Evolutionary conservation across 1,140 invertebrate species (phyloP), one percentile per base, ranked within the genome.

Genomic region (Sarcophaga bullata): DNA sequence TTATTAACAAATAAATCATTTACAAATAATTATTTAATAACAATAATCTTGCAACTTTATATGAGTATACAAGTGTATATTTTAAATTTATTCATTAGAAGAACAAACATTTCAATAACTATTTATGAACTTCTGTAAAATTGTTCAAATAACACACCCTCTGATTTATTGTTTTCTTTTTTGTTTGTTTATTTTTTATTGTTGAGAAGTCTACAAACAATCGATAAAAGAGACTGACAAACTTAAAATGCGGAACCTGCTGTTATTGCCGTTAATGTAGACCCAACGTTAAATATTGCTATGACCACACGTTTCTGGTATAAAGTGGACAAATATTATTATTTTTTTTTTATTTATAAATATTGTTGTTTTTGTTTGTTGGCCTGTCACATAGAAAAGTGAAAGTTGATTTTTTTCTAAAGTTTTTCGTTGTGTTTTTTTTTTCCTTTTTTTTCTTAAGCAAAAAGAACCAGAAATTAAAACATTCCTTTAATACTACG

Each of bases 381-480:
- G 25, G 25, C 25, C 4, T 37, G 25, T n/a, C 15, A 62, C 11
- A n/a, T 19, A 19, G 7, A 68, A 68, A 68, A 68, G n/a, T 68
- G 62, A 68, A 68, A 68, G 62, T 68, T 68, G 62, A 19, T 68
- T 68, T 52, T 52, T 37, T 10, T 52, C 8, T 68, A 68, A 37
- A 37, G 25, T 37, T 37, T 37, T 37, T 37, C 62, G 17, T 19
- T n/a, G n/a, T n/a, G n/a, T n/a, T n/a, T n/a, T n/a, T n/a, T n/a
- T n/a, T n/a, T n/a, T n/a, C n/a, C n/a, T n/a, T n/a, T n/a, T n/a
- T n/a, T 68, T 68, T 68, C 19, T n/a, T 58, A n/a, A 68, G 10
- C 19, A 68, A 68, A 68, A 68, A 25, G 62, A 68, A 68, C 62
- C 62, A 19, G 62, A 68, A 68, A 68, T 68, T 9, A 68, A 68